Conservation (phyloP, 2,797 vertebrate species). For the Moxostoma hubbsi region DNA sequence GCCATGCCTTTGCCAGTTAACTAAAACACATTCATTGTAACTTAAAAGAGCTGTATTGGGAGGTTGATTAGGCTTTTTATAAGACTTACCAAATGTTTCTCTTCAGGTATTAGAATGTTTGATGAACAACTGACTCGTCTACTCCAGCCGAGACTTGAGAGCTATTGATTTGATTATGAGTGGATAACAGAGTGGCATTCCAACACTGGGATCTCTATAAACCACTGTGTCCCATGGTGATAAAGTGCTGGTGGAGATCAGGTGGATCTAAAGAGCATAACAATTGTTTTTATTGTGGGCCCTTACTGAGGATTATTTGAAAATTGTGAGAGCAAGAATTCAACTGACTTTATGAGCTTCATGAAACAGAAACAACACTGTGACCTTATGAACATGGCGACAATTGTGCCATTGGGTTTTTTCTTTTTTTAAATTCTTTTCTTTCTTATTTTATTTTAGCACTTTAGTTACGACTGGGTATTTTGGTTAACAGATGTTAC, state of each 20-base stretch:
- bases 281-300: not conserved
- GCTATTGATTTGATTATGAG: not conserved
- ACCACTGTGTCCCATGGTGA: not conserved
- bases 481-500: too few relatives aligned
- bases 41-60: conserved; percentile 12
- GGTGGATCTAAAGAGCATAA: conserved; percentile 1
- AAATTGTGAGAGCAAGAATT: too few relatives aligned
- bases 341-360: not conserved
- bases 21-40: conserved; percentile 30
- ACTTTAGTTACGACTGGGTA: too few relatives aligned
- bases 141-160: not conserved
- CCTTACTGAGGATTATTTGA: not conserved
- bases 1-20: conserved; percentile 20
- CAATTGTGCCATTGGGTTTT: too few relatives aligned
- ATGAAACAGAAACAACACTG: too few relatives aligned
- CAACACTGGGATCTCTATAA: not conserved
- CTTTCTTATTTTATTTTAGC: too few relatives aligned
- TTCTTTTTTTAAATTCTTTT: too few relatives aligned
- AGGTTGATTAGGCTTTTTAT: conserved; percentile 12
- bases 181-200: not conserved
- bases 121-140: not conserved
- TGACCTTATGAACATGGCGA: too few relatives aligned
- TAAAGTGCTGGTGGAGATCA: conserved; percentile 4
- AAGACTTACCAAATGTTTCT: conserved; percentile 10
- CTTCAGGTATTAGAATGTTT: not conserved